phyloP scores from a whole-genome alignment of 2,888 invertebrate genomes.

The Neoaliturus tenellus region DNA sequence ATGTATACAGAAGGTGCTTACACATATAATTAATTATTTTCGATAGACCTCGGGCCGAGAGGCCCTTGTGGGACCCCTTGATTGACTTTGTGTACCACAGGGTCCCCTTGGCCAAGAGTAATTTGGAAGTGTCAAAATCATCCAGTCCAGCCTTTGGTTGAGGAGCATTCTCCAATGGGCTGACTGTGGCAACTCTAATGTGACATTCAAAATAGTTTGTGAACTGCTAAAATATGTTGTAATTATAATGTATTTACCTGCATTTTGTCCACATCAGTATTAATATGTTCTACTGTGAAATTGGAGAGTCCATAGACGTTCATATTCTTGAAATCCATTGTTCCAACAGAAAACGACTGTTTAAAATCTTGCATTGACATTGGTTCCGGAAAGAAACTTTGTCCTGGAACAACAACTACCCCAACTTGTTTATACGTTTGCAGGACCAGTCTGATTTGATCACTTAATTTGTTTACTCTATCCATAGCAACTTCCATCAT shows the following conservation, averaged over 20 bases:
- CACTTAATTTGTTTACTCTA: slow-evolving; percentile 79
- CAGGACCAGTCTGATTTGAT: slow-evolving; percentile 81
- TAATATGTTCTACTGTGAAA: slow-evolving; percentile 83
- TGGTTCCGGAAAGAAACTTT: slow-evolving; percentile 85
- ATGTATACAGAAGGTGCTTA: too few species aligned
- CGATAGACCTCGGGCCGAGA: too few species aligned
- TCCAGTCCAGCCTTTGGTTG: too few species aligned
- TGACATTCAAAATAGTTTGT: too few species aligned
- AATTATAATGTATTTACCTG: slow-evolving; percentile 76
- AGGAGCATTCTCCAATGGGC: too few species aligned
- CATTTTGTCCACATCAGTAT: slow-evolving; percentile 84
- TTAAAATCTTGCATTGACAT: slow-evolving; percentile 86
- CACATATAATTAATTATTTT: too few species aligned
- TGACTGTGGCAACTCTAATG: too few species aligned
- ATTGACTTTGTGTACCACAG: too few species aligned
- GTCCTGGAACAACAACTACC: slow-evolving; percentile 88
- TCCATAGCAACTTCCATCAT: slow-evolving; percentile 34
- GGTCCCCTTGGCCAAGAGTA: too few species aligned
- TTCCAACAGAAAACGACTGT: slow-evolving; percentile 82
- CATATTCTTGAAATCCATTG: slow-evolving; percentile 82
- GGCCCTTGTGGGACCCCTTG: too few species aligned
- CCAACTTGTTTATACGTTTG: slow-evolving; percentile 89
- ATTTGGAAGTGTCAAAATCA: too few species aligned
- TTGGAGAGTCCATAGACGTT: slow-evolving; percentile 86
- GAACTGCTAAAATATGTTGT: too few species aligned